Conservation (phyloP, 2,888 invertebrate species). For the Rhabditoides inermis region DNA sequence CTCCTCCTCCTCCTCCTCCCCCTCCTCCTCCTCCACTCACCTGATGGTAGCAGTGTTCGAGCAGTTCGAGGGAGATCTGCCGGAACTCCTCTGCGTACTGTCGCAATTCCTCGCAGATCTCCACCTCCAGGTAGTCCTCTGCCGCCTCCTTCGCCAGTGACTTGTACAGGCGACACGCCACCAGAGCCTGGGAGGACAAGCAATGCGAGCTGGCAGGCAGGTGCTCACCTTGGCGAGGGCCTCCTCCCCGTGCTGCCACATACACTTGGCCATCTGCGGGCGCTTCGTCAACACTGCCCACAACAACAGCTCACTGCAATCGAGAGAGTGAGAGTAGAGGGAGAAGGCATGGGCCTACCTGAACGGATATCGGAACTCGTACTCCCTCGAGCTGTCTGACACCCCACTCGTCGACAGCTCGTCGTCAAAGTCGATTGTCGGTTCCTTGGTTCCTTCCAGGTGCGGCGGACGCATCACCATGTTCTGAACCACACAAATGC, state of each 20-base stretch:
- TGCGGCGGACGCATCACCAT: constrained; percentile 22
- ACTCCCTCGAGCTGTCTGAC: constrained; percentile 11
- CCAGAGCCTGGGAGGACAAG: constrained; percentile 17
- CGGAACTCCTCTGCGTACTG: constrained; percentile 50
- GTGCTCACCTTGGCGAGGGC: constrained; percentile 80
- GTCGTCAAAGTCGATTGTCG: constrained; percentile 25
- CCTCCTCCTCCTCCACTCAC: too few relatives aligned
- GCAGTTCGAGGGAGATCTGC: constrained; percentile 71
- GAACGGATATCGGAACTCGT: constrained; percentile 61
- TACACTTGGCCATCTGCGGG: constrained; percentile 77
- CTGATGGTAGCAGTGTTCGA: constrained; percentile 92
- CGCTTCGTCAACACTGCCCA: constrained; percentile 96
- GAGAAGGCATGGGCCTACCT: too few relatives aligned
- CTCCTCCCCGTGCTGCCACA: constrained; percentile 99
- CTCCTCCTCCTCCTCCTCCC: too few relatives aligned
- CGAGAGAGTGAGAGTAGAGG: too few relatives aligned
- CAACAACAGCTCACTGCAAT: constrained; percentile 79
- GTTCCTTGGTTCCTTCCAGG: constrained; percentile 19
- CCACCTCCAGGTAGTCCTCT: constrained; percentile 92
- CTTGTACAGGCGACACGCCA: constrained; percentile 69
- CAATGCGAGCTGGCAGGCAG: too few relatives aligned
- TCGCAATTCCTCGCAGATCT: constrained; percentile 72
- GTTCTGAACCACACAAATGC: constrained; percentile 5
- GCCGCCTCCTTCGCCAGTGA: constrained; percentile 96
- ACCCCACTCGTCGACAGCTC: constrained; percentile 13